Evolutionary conservation across 2,113 vertebrate species (phyloP).

Genomic region (Glaucomys volans): DNA sequence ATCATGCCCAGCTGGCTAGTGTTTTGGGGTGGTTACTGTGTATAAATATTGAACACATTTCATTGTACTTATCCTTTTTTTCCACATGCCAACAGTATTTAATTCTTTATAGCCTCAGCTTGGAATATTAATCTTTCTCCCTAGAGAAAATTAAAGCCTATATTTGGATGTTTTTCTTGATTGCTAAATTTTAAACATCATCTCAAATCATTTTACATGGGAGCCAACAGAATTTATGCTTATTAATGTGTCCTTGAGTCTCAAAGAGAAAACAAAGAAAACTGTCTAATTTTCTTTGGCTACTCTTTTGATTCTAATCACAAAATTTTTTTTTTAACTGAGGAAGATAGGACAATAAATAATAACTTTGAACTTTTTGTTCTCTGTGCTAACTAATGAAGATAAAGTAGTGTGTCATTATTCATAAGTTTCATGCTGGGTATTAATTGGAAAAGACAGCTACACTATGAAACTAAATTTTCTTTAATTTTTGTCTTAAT

Average conservation of each 20-base stretch:
- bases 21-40: neutral
- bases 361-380: neutral
- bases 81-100: neutral
- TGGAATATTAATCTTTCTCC: conserved; percentile 1
- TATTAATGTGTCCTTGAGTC: neutral
- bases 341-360: neutral
- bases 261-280: neutral
- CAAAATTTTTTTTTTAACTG: neutral
- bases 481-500: neutral
- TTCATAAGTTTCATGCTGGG: neutral
- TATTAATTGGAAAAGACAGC: neutral
- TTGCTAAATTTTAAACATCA: neutral
- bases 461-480: neutral
- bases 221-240: neutral
- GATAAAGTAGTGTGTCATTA: neutral
- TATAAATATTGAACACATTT: neutral
- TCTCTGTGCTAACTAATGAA: neutral
- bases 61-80: neutral
- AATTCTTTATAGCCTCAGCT: neutral
- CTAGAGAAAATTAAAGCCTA: neutral
- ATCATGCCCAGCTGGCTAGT: no score
- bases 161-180: neutral
- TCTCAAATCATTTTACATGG: neutral
- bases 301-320: neutral
- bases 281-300: neutral